Evolutionary conservation across 2,888 invertebrate genomes (phyloP).

Genomic region (Drosophila stalkeri): DNA sequence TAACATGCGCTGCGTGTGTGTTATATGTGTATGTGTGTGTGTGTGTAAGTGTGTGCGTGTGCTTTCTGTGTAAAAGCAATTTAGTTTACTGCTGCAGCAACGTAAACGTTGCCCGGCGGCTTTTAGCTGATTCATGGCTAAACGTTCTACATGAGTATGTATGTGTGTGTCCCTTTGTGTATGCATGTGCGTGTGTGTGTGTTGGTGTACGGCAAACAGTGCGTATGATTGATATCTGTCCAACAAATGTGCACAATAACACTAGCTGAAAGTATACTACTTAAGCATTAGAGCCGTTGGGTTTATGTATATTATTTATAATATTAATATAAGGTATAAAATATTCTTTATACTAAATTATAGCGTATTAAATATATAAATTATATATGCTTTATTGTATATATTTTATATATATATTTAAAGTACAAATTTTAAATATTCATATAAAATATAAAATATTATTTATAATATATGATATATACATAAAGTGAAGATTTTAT

Average conservation of each 20-base stretch:
- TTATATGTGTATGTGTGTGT: slow-evolving; percentile 16
- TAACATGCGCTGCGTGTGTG: slow-evolving; percentile 62
- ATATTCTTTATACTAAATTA: no score
- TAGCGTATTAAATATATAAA: no score
- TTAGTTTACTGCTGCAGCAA: slow-evolving; percentile 67
- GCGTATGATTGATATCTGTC: slow-evolving; percentile 76
- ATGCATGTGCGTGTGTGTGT: slow-evolving; percentile 25
- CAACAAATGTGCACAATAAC: slow-evolving; percentile 43
- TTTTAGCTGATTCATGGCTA: slow-evolving; percentile 78
- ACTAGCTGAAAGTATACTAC: slow-evolving; percentile 34
- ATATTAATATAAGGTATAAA: no score
- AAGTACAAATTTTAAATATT: no score
- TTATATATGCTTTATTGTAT: no score
- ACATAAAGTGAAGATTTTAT: no score
- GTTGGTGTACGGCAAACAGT: slow-evolving; percentile 61
- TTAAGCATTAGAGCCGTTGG: not conserved
- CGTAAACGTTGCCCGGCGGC: slow-evolving; percentile 56
- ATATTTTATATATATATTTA: no score
- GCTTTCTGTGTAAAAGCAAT: slow-evolving; percentile 65
- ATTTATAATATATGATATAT: no score
- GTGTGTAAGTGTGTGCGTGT: slow-evolving; percentile 11
- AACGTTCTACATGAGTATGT: slow-evolving; percentile 40
- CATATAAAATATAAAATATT: no score
- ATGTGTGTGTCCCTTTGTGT: slow-evolving; percentile 24
- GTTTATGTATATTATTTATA: no score